Evolutionary conservation across 53 echinoderm and acorn worm genomes (phyloP), one percentile per base, ranked within the genome.

Genomic region (Zoroaster sp.): DNA sequence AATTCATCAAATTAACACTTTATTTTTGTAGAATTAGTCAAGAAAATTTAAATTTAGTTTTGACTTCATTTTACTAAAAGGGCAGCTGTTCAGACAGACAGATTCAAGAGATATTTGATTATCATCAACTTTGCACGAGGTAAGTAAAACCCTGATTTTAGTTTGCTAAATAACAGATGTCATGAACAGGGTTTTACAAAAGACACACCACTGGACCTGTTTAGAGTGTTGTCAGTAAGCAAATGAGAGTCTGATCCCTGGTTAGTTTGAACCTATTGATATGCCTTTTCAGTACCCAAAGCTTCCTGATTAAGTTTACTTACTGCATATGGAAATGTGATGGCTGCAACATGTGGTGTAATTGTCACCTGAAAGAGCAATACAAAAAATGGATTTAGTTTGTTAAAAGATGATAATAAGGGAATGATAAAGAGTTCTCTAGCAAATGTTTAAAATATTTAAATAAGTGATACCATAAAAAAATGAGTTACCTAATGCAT

Each of bases 331-430:
- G 43, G 2, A 3, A 31, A 33, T 4, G 77, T 47, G 9, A 32
- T 0, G 39, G 51, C 91, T 15, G 87, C 54, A 41, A 11, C 38
- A 65, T 91, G 91, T 25, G 87, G 87, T 44, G 91, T 70, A 18
- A 91, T 54, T 1, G 81, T 91, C 46, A 91, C 91, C 91, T 91
- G 87, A 72, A 82, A 88, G 2, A 59, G 28, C 9, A 25, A 25
- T 55, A 14, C 25, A 23, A 59, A 59, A 0, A 25, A 23, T 23
- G 5, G n/a, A 5, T 54, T 54, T 54, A 21, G 7, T 55, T 55
- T 0, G 25, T 55, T 55, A 25, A 55, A 55, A 12, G 20, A 7
- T n/a, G 7, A 53, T 53, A 6, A 0, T 54, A 54, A n/a, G n/a
- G n/a, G n/a, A n/a, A n/a, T n/a, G n/a, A n/a, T n/a, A n/a, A n/a